Conservation (phyloP, 2,113 vertebrate species). For the Noturus placidus region DNA sequence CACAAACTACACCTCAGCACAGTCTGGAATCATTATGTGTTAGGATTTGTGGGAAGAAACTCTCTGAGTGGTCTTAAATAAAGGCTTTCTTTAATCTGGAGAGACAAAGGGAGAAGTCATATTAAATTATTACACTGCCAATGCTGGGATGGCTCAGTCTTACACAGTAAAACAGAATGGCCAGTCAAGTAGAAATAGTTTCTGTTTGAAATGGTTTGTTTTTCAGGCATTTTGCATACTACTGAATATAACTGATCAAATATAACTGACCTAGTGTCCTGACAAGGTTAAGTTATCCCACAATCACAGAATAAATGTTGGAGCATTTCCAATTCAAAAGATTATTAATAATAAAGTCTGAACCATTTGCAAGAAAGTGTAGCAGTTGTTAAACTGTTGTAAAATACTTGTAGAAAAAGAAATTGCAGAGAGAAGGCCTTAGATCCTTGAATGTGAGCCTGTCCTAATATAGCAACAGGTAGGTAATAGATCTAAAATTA, state of each 20-base stretch:
- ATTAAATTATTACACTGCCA: background rate
- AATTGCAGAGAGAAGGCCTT: background rate
- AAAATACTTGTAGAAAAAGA: background rate
- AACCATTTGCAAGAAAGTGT: background rate
- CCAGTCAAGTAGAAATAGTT: background rate
- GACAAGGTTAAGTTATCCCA: background rate
- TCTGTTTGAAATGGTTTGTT: background rate
- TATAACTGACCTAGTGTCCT: background rate
- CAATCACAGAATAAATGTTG: background rate
- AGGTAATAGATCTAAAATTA: slow-evolving; percentile 50
- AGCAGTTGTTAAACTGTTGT: background rate
- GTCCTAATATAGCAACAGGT: slow-evolving; percentile 16
- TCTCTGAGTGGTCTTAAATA: background rate
- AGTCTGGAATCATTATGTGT: slow-evolving; percentile 62
- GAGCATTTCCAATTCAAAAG: background rate
- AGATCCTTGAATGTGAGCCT: background rate
- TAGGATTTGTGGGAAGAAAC: slow-evolving; percentile 47
- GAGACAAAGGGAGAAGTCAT: background rate
- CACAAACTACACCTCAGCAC: slow-evolving; percentile 64
- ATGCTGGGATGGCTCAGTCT: background rate
- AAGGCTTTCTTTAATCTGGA: background rate
- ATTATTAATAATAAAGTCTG: background rate
- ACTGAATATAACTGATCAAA: background rate
- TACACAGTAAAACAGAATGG: too few species aligned
- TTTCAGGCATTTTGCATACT: background rate